These are phyloP conservation scores for Thunnus maccoyii DNA, from an alignment of 2,113 vertebrate species.

Conservation along the genomic window DNA sequence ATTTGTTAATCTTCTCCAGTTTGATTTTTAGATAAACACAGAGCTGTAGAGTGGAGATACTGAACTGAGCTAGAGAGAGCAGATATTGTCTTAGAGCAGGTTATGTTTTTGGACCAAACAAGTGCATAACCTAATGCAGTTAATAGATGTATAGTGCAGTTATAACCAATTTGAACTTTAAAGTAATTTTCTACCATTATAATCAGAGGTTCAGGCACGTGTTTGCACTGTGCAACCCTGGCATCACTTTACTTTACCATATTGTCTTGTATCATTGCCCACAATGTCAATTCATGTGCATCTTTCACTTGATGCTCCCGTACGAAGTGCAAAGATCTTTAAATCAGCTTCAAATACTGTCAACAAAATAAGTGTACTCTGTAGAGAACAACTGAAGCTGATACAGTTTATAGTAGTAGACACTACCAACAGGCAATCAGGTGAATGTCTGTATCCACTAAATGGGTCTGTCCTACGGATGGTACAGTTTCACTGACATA, in stretches of 20 bases:
- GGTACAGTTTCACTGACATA: conserved; percentile 9
- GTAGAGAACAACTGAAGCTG: conserved; percentile 33
- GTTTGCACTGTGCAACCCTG: conserved; percentile 23
- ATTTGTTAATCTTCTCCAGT: conserved; percentile 1
- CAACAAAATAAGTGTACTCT: conserved; percentile 35
- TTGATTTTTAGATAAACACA: conserved; percentile 18
- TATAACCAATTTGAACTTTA: conserved; percentile 18
- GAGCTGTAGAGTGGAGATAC: not conserved
- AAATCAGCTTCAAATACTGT: conserved; percentile 39
- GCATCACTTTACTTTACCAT: conserved; percentile 5
- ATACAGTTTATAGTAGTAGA: conserved; percentile 44
- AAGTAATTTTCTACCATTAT: conserved; percentile 6
- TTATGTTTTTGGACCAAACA: conserved; percentile 37
- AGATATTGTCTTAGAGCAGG: conserved; percentile 14
- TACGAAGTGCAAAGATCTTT: conserved; percentile 58
- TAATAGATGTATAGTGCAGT: conserved; percentile 44
- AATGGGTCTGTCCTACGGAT: conserved; percentile 10
- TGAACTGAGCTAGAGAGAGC: not conserved
- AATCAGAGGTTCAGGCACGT: conserved; percentile 49
- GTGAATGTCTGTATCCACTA: conserved; percentile 21
- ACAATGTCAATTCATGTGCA: conserved; percentile 5
- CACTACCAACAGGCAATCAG: conserved; percentile 48
- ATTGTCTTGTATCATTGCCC: not conserved
- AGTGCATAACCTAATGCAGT: conserved; percentile 31
- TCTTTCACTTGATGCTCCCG: conserved; percentile 5